Percentiles rank a stretch among this genome's conserved stretches.
Evolutionary conservation across 2,113 vertebrate species (phyloP).

Genomic region (Heptranchias perlo): DNA sequence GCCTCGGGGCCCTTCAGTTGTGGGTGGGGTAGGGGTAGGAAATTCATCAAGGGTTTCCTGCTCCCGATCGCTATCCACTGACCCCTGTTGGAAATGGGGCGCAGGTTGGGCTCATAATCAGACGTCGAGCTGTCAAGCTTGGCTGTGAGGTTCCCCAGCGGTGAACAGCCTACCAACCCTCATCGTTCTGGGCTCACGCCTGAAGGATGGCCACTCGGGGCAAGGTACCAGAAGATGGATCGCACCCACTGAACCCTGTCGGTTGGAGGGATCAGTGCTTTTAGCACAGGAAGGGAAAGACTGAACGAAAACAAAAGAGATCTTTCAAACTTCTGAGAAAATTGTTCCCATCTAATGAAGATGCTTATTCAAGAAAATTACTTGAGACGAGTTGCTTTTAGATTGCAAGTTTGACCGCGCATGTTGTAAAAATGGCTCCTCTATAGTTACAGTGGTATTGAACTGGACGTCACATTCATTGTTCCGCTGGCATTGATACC

Average conservation of each 20-base stretch:
- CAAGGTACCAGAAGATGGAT: background rate
- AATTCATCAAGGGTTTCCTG: background rate
- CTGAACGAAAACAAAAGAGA: background rate
- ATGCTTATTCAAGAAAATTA: background rate
- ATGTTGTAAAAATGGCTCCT: constrained; percentile 13
- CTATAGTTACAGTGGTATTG: background rate
- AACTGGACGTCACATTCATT: constrained; percentile 11
- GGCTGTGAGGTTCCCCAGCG: too few relatives aligned
- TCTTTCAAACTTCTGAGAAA: background rate
- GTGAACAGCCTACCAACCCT: background rate
- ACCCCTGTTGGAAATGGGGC: background rate
- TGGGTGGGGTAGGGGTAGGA: background rate
- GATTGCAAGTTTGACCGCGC: background rate
- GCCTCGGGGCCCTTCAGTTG: background rate
- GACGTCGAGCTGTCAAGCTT: background rate
- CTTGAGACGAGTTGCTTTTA: background rate
- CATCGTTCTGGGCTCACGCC: background rate
- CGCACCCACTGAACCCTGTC: background rate
- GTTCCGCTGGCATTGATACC: background rate
- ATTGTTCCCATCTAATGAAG: background rate
- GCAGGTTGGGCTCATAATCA: background rate
- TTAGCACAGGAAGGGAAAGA: background rate
- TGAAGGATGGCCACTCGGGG: background rate
- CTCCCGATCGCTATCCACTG: background rate
- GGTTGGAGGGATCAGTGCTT: background rate